A percentile compares a stretch with the other conserved stretches of the same genome.
Evolutionary conservation across 2,113 vertebrate genomes (phyloP).

Genomic region (Toxostoma redivivum): DNA sequence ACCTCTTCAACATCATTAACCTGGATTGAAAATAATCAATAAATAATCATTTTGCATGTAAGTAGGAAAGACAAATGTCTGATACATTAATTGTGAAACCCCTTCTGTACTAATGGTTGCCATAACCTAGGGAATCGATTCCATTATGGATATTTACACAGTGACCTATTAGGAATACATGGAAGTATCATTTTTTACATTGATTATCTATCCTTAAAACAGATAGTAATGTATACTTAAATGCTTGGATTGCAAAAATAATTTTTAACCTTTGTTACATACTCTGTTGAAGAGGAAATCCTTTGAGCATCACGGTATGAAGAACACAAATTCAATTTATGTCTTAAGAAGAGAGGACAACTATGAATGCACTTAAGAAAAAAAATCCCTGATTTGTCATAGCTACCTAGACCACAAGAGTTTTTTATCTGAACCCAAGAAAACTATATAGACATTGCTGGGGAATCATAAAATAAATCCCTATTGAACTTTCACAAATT

Average conservation of each 20-base stretch:
- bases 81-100: slow-evolving; percentile 64
- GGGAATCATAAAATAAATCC: neutral
- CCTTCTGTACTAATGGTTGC: slow-evolving; percentile 59
- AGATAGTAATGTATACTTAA: slow-evolving; percentile 64
- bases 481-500: neutral
- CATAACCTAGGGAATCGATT: slow-evolving; percentile 62
- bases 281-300: slow-evolving; percentile 70
- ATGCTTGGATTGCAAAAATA: slow-evolving; percentile 63
- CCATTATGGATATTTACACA: slow-evolving; percentile 74
- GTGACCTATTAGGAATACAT: slow-evolving; percentile 64
- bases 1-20: slow-evolving; percentile 36
- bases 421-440: neutral
- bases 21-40: slow-evolving; percentile 63
- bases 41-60: slow-evolving; percentile 54
- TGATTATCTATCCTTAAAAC: slow-evolving; percentile 67
- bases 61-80: slow-evolving; percentile 46
- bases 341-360: slow-evolving; percentile 23
- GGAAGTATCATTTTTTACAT: slow-evolving; percentile 63
- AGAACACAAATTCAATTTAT: slow-evolving; percentile 60
- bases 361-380: neutral
- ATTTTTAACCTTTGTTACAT: slow-evolving; percentile 72
- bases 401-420: neutral
- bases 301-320: slow-evolving; percentile 43
- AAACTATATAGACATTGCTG: neutral
- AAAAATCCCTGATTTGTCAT: neutral